Evolutionary conservation across 1,140 invertebrate genomes (phyloP).

Genomic region (Halesus radiatus): DNA sequence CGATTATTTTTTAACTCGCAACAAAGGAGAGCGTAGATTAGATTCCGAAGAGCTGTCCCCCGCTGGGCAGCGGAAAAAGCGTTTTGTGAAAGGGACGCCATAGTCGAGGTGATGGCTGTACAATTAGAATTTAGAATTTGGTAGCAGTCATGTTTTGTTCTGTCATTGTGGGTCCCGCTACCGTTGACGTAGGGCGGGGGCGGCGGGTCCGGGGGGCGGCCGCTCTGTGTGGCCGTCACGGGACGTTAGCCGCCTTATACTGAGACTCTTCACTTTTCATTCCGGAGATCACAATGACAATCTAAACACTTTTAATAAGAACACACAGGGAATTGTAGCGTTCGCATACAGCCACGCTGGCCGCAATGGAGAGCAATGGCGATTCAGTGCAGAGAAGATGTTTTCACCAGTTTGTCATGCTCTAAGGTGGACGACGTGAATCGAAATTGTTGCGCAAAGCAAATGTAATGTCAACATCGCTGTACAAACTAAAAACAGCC

Average conservation of each 20-base stretch:
- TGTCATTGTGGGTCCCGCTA: slow-evolving; percentile 10
- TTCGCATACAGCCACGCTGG: background rate
- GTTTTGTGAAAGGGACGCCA: slow-evolving; percentile 29
- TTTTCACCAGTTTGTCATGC: background rate
- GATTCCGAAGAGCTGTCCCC: slow-evolving; percentile 53
- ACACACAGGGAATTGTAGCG: slow-evolving; percentile 26
- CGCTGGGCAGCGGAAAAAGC: slow-evolving; percentile 41
- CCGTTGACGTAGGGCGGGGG: slow-evolving; percentile 25
- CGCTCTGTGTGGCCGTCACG: slow-evolving; percentile 44
- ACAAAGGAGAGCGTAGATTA: slow-evolving; percentile 54
- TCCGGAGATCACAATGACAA: slow-evolving; percentile 25
- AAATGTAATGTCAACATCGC: too few species aligned
- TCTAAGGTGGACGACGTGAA: background rate
- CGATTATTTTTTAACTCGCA: slow-evolving; percentile 36
- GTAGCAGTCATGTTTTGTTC: slow-evolving; percentile 33
- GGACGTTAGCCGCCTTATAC: background rate
- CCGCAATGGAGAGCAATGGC: background rate
- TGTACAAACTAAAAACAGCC: too few species aligned
- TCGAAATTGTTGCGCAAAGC: background rate
- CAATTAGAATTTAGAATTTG: slow-evolving; percentile 37
- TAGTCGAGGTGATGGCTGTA: slow-evolving; percentile 21
- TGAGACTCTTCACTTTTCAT: slow-evolving; percentile 3
- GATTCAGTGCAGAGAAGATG: slow-evolving; percentile 16
- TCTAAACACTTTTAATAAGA: slow-evolving; percentile 36
- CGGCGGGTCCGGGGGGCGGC: background rate